Evolutionary conservation across 2,888 invertebrate genomes (phyloP).

Genomic region (Cylindroiulus punctatus): DNA sequence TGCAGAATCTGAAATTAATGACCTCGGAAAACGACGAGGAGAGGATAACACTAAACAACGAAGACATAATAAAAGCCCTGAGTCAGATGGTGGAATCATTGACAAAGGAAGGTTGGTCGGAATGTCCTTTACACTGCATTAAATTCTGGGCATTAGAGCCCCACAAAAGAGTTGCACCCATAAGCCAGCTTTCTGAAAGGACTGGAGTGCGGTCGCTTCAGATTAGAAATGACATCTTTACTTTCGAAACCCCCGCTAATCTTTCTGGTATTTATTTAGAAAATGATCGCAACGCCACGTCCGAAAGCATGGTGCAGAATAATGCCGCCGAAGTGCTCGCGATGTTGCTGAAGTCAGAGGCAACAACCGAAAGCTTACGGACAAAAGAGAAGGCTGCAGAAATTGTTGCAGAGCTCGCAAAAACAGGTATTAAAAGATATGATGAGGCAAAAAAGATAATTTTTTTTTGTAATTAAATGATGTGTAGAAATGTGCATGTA

Average conservation of each 20-base stretch:
- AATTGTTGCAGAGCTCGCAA: constrained; percentile 80
- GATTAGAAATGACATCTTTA: constrained; percentile 1
- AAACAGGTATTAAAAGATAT: constrained; percentile 68
- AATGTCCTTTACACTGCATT: constrained; percentile 43
- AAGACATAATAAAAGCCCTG: constrained; percentile 47
- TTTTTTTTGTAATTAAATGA: no score
- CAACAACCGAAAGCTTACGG: constrained; percentile 46
- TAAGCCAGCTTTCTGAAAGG: not conserved
- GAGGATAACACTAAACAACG: constrained; percentile 13
- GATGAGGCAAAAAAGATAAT: no score
- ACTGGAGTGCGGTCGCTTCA: not conserved
- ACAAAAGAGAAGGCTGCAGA: constrained; percentile 71
- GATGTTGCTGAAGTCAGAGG: not conserved
- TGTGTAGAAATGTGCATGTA: not conserved
- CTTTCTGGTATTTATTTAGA: constrained; percentile 37
- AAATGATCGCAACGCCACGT: constrained; percentile 36
- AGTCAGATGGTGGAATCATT: constrained; percentile 51
- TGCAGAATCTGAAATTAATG: constrained; percentile 53
- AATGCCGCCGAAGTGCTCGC: constrained; percentile 40
- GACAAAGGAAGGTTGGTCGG: constrained; percentile 53
- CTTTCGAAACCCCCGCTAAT: not conserved
- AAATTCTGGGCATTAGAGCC: not conserved
- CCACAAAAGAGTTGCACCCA: not conserved
- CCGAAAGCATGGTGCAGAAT: constrained; percentile 52
- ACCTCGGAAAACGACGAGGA: constrained; percentile 44